phyloP scores from a whole-genome alignment of 2,797 vertebrate genomes.

The Gymnopithys bicolor region DNA sequence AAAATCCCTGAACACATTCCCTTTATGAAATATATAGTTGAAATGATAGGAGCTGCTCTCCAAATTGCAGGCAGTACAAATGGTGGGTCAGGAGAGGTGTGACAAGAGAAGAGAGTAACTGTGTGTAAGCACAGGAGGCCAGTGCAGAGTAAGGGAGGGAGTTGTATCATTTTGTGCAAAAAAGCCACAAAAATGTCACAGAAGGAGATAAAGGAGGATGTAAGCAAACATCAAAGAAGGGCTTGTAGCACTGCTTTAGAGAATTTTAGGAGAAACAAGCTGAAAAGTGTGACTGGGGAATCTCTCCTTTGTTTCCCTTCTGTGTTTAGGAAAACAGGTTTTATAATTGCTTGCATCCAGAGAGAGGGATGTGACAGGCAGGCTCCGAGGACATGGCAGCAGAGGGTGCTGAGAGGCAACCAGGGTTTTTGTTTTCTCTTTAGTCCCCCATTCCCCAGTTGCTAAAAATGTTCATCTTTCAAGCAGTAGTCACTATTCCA shows the following conservation, averaged over 20 bases:
- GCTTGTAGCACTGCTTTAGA: not conserved
- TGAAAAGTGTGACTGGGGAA: not conserved
- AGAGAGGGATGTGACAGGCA: not conserved
- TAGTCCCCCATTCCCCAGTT: not conserved
- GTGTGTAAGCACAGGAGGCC: not conserved
- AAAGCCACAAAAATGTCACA: not conserved
- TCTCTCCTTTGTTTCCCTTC: conserved; percentile 14
- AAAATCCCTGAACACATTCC: not conserved
- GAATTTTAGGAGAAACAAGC: not conserved
- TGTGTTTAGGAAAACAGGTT: not conserved
- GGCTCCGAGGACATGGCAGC: not conserved
- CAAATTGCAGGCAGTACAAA: not conserved
- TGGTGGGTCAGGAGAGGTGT: not conserved
- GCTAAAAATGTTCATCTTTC: not conserved
- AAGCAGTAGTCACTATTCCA: not conserved
- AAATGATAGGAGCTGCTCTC: not conserved
- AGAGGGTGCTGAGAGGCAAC: not conserved
- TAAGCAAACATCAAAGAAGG: conserved; percentile 37
- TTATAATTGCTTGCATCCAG: not conserved
- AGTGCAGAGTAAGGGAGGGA: not conserved
- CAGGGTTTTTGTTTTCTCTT: not conserved
- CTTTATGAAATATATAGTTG: not conserved
- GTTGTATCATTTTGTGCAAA: not conserved
- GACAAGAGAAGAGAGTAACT: not conserved
- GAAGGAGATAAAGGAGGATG: conserved; percentile 18